Evolutionary conservation across 2,113 vertebrate genomes (phyloP), one percentile per base, ranked within the genome.

Genomic region (Neogobius melanostomus): DNA sequence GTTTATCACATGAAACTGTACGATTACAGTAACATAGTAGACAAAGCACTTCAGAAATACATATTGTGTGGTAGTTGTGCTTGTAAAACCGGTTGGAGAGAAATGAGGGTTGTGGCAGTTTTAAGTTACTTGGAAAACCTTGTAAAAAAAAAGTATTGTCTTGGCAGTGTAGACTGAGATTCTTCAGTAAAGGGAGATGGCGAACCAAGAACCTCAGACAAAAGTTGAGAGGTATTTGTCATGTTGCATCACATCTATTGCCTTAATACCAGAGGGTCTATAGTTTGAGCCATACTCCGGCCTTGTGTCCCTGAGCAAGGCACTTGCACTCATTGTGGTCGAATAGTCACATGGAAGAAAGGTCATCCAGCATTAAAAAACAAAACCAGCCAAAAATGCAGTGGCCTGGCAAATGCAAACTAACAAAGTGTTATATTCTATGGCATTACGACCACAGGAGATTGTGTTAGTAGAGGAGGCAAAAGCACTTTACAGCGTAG

Each of bases 1-100:
- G 46, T 62, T 68, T 56, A 51, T 64, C 66, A 45, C 56, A 73
- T 67, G 28, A 72, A 64, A 70, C 60, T 60, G 21, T 14, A 56
- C 48, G 1, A 48, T 21, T 8, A 56, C 59, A 46, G 50, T 50
- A 7, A 79, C 21, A 75, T 57, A n/a, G 64, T 59, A 15, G 46
- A 62, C 46, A 65, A 2, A 65, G 16, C 16, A 72, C 57, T 28
- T 28, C 28, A 36, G 28, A 69, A 44, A 61, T 21, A 21, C 15
- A 0, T 6, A 67, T 45, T 64, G 5, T 51, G 52, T 9, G 42
- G 11, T 7, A 68, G 7, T n/a, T 64, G 43, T 48, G 47, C 45
- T 59, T 64, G 51, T 60, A 48, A n/a, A 72, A 69, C 42, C 60
- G 43, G n/a, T 75, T 63, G 28, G 36, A 48, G 49, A 62, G 36